Evolutionary conservation across 2,113 vertebrate genomes (phyloP).

Genomic region (Bubalus kerabau): DNA sequence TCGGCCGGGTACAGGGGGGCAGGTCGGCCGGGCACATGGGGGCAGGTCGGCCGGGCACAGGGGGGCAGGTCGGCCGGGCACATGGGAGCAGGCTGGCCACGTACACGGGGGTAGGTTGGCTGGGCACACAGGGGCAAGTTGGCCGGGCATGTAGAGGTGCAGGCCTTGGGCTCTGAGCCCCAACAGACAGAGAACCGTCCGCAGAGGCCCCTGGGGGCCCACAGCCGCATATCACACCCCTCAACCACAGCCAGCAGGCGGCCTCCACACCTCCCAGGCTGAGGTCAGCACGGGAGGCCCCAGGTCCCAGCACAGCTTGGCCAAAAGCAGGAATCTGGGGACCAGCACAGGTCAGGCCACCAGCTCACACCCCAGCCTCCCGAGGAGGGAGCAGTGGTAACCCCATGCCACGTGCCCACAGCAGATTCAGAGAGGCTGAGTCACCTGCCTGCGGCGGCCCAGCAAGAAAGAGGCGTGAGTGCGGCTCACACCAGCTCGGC

Average conservation of each 20-base stretch:
- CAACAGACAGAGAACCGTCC: fast-evolving
- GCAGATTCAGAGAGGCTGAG: neutral
- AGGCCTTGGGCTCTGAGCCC: neutral
- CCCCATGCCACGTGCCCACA: fast-evolving
- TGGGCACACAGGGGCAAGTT: neutral
- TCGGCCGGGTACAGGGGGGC: too few species aligned
- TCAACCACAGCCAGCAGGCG: neutral
- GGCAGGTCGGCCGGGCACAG: too few species aligned
- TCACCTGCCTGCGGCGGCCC: neutral
- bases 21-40: too few species aligned
- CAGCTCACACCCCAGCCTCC: neutral
- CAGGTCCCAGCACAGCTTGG: neutral
- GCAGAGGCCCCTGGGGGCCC: too few species aligned
- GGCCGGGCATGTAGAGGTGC: neutral
- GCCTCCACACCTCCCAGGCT: neutral
- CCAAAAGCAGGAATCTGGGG: neutral
- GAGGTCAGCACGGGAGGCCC: fast-evolving
- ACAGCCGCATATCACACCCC: fast-evolving
- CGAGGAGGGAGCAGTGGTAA: neutral
- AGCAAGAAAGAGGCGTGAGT: fast-evolving
- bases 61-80: too few species aligned
- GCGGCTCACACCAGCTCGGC: fast-evolving
- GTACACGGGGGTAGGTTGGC: too few species aligned
- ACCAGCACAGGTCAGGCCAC: neutral
- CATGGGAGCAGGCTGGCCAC: too few species aligned